These are phyloP conservation scores for Cyphomyrmex costatus DNA, from an alignment of 1,140 invertebrate genomes.

Conservation along the genomic window DNA sequence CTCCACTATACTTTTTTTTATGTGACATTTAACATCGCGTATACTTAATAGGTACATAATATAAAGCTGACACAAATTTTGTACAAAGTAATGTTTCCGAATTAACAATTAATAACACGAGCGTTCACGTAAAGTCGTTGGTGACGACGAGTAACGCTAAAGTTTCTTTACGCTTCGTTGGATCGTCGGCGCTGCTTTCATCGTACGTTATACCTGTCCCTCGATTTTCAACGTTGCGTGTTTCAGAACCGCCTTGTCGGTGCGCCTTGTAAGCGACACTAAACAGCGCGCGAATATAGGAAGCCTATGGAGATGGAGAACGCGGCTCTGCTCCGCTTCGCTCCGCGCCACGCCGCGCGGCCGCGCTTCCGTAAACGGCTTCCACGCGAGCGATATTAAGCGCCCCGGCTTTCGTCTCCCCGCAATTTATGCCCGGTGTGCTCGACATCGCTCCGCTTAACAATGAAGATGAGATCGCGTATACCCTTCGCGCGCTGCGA, in stretches of 20 bases:
- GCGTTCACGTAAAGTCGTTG: conserved; percentile 2
- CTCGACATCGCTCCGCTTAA: conserved; percentile 53
- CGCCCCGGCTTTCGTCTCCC: conserved; percentile 20
- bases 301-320: conserved; percentile 43
- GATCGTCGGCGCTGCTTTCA: not conserved
- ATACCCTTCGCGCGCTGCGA: not conserved
- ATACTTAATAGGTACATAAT: conserved; percentile 5
- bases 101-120: conserved; percentile 48
- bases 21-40: not conserved
- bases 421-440: conserved; percentile 59
- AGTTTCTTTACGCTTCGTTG: conserved; percentile 55
- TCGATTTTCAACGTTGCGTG: conserved; percentile 48
- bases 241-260: conserved; percentile 17
- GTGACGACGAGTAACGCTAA: not conserved
- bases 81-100: not conserved
- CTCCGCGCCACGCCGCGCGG: no score
- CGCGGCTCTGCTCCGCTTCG: not conserved
- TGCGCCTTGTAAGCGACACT: conserved; percentile 55
- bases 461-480: conserved; percentile 58
- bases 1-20: no score
- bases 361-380: conserved; percentile 52
- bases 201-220: conserved; percentile 29
- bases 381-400: conserved; percentile 50
- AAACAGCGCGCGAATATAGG: conserved; percentile 39
- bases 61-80: not conserved